Percentiles rank a stretch among this genome's conserved stretches.
Conservation (phyloP, 2,113 vertebrate species). For the Phoxinus phoxinus region DNA sequence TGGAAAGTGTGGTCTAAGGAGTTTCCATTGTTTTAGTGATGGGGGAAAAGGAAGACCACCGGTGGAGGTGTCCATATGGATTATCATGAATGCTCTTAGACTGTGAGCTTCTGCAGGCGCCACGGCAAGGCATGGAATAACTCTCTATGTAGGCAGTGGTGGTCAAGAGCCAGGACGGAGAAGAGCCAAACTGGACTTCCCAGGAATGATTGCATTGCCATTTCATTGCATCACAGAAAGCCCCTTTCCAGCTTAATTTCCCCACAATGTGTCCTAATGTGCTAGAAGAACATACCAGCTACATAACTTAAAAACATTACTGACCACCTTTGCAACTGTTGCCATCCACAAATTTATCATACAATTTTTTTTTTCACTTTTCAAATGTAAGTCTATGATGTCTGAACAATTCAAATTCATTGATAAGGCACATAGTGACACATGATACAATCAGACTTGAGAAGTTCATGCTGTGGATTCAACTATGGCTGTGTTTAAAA, state of each 20-base stretch:
- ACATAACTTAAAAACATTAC: conserved; percentile 14
- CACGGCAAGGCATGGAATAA: conserved; percentile 46
- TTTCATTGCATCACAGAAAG: conserved; percentile 64
- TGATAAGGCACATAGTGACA: neutral
- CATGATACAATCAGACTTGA: neutral
- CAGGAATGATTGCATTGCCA: conserved; percentile 49
- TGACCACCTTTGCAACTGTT: neutral
- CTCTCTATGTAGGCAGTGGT: conserved; percentile 44
- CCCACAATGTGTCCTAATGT: conserved; percentile 12
- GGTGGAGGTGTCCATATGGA: conserved; percentile 51
- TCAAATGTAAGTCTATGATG: neutral
- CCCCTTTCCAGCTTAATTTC: conserved; percentile 30
- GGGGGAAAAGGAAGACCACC: conserved; percentile 44
- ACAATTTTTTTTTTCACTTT: neutral
- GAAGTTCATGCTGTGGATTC: neutral
- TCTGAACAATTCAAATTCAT: neutral
- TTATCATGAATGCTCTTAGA: conserved; percentile 47
- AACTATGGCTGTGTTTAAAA: neutral
- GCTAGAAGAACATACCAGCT: conserved; percentile 1
- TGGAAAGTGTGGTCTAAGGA: conserved; percentile 67
- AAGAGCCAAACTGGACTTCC: conserved; percentile 58
- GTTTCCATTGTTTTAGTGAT: conserved; percentile 64
- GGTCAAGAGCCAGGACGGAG: conserved; percentile 28
- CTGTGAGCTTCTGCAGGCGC: conserved; percentile 53
- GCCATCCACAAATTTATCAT: neutral